Evolutionary conservation across 2,113 vertebrate species (phyloP), one percentile per base, ranked within the genome.

Genomic region (Gymnogyps californianus): DNA sequence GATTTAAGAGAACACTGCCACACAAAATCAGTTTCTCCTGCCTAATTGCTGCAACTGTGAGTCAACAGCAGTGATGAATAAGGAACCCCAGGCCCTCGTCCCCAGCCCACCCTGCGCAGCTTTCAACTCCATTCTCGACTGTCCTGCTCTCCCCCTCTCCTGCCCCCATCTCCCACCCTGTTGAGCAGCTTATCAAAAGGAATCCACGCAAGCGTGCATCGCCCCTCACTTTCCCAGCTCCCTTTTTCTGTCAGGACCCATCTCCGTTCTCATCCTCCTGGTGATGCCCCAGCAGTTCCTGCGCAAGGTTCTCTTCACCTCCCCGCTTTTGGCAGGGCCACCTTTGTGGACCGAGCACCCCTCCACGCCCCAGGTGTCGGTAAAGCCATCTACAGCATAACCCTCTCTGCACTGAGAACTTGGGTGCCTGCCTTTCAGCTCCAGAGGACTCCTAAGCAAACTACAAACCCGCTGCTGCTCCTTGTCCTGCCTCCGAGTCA

Each of bases 271-370:
- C 47, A 34, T 6, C 17, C 15, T 55, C 36, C 49, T 8, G 13
- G 11, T 9, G 64, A 25, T 26, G 12, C 22, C 13, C 58, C 32
- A 36, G 34, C 57, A 67, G 47, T 6, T 74, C 26, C 55, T 36
- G 19, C 46, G 65, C 28, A 18, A 57, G 18, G 8, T 6, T 87
- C 13, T 36, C 54, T 9, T 38, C 51, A 32, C 28, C 46, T 61
- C 64, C 32, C 67, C 40, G 26, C 32, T 81, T 40, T 47, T 34
- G 31, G 18, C 58, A 67, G 62, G 32, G 29, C 69, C 31, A 5
- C 5, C 24, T 34, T 10, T 4, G 1, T 3, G 2, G 29, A 10
- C 52, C 0, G 0, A 91, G 84, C 52, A 38, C 31, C 46, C 42
- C 24, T 52, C 29, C 8, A 0, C 1, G 5, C 10, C 54, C 59